These are phyloP conservation scores for Leptinotarsa lineolata DNA, from an alignment of 1,140 invertebrate species.

Conservation along the genomic window DNA sequence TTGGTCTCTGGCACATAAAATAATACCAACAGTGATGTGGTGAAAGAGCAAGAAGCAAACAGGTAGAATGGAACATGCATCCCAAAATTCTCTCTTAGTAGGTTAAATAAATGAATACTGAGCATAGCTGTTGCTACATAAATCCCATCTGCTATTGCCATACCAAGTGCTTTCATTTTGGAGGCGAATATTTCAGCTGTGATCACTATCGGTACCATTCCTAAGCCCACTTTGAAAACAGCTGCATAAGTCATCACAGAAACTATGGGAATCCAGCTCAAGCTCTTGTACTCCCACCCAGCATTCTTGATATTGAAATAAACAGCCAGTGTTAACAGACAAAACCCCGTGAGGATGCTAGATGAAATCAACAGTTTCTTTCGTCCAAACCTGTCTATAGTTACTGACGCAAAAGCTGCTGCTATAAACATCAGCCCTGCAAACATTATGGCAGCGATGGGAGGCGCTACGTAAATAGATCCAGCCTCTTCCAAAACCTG, in stretches of 20 bases:
- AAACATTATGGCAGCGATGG: slow-evolving; percentile 54
- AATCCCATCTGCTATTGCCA: slow-evolving; percentile 47
- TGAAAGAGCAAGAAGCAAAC: slow-evolving; percentile 64
- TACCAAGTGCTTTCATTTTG: slow-evolving; percentile 60
- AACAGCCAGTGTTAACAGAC: slow-evolving; percentile 36
- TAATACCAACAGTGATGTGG: slow-evolving; percentile 63
- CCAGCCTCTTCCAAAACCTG: slow-evolving; percentile 57
- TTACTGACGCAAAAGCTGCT: slow-evolving; percentile 46
- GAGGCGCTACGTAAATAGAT: slow-evolving; percentile 41
- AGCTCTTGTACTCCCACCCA: slow-evolving; percentile 28
- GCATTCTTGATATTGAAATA: slow-evolving; percentile 46
- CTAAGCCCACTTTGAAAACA: slow-evolving; percentile 44
- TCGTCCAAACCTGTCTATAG: slow-evolving; percentile 57
- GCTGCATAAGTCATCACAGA: slow-evolving; percentile 43
- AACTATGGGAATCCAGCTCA: slow-evolving; percentile 44
- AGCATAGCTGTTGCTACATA: slow-evolving; percentile 61
- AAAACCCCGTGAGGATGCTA: slow-evolving; percentile 33
- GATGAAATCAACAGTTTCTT: slow-evolving; percentile 54
- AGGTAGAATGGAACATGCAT: slow-evolving; percentile 67
- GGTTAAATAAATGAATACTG: slow-evolving; percentile 68
- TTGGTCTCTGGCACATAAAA: slow-evolving; percentile 45
- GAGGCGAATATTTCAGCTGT: slow-evolving; percentile 69
- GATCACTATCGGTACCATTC: slow-evolving; percentile 71
- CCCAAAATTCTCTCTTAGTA: slow-evolving; percentile 58
- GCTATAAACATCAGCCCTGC: slow-evolving; percentile 51